These are phyloP conservation scores for Eubucco bourcierii DNA, from an alignment of 2,113 vertebrate species.

Conservation along the genomic window DNA sequence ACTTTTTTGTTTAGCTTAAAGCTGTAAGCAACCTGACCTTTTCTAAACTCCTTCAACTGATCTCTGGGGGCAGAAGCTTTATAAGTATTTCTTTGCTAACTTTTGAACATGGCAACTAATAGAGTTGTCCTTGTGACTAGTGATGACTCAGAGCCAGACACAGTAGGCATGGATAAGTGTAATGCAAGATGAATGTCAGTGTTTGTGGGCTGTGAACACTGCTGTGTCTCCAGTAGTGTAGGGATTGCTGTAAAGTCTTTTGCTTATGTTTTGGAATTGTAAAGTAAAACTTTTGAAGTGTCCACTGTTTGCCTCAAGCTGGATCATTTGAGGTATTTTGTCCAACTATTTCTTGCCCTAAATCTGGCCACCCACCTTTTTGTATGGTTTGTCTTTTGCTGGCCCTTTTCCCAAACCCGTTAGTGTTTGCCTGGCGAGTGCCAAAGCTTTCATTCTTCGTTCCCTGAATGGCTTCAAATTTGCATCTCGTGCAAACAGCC, in stretches of 20 bases:
- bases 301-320: conserved; percentile 8
- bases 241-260: background rate
- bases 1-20: background rate
- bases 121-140: conserved; percentile 14
- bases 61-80: background rate
- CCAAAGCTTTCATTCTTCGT: conserved; percentile 71
- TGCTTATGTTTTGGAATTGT: background rate
- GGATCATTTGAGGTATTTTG: conserved; percentile 50
- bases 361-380: conserved; percentile 59
- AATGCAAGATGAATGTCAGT: background rate
- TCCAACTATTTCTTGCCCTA: conserved; percentile 30
- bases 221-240: background rate
- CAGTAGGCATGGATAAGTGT: background rate
- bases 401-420: conserved; percentile 67
- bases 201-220: background rate
- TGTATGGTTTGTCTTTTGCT: conserved; percentile 67
- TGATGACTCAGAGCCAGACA: conserved; percentile 1
- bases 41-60: background rate
- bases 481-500: conserved; percentile 74
- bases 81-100: background rate
- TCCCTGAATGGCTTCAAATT: conserved; percentile 67
- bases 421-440: conserved; percentile 63
- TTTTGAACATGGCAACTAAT: background rate
- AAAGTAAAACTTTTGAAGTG: conserved; percentile 31
- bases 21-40: background rate